Conservation (phyloP, 2,797 vertebrate genomes). For the Arvicola amphibius region DNA sequence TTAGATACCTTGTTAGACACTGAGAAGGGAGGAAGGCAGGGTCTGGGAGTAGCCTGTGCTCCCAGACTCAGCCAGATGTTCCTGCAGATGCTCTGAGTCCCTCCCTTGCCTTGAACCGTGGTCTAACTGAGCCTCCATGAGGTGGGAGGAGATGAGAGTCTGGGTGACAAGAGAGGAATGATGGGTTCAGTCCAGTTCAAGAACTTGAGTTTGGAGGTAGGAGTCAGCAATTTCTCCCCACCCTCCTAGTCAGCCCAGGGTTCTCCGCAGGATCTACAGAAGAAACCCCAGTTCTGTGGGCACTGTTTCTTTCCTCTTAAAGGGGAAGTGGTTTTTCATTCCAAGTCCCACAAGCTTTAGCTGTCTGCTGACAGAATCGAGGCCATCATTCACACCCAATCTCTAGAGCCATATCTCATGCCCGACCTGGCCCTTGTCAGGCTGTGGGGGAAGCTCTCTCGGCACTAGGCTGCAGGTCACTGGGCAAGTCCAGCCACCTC, state of each 20-base stretch:
- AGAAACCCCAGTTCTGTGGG: background rate
- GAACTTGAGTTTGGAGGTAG: background rate
- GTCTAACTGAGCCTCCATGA: background rate
- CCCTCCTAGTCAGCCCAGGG: background rate
- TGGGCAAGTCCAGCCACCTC: background rate
- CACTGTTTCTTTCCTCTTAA: background rate
- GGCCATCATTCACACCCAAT: background rate
- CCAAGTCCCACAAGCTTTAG: conserved; percentile 1
- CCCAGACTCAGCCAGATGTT: background rate
- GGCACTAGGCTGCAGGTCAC: background rate
- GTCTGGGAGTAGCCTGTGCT: too few relatives aligned
- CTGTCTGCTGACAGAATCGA: background rate
- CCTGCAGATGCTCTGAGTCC: background rate
- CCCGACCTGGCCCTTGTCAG: background rate
- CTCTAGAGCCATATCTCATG: background rate
- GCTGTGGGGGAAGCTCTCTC: background rate
- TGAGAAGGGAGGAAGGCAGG: background rate
- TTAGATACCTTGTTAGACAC: background rate
- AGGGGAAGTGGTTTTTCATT: conserved; percentile 56
- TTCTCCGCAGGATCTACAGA: background rate
- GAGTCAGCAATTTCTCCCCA: background rate
- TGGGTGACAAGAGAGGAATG: background rate
- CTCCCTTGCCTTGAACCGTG: background rate
- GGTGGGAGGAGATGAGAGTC: background rate
- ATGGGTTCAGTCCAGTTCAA: background rate